phyloP scores from a whole-genome alignment of 2,888 invertebrate species.

The Microctonus hyperodae region DNA sequence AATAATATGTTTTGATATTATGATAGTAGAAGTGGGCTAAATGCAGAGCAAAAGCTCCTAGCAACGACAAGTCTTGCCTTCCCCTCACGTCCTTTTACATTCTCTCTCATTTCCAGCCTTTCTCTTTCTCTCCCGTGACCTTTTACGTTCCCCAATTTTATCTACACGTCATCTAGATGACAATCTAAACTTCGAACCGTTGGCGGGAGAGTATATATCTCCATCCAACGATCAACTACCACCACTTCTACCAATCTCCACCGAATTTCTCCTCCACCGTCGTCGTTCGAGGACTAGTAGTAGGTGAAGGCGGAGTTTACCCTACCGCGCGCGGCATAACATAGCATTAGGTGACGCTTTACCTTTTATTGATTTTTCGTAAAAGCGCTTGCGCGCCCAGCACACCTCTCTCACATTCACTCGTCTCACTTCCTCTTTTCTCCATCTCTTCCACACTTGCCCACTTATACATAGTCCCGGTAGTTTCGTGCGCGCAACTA shows the following conservation, averaged over 20 bases:
- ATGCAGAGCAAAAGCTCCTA: background rate
- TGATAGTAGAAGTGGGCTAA: background rate
- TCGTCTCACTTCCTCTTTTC: constrained; percentile 24
- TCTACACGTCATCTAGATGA: constrained; percentile 57
- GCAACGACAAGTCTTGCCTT: background rate
- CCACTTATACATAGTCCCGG: no score
- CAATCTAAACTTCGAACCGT: constrained; percentile 49
- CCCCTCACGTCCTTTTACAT: background rate
- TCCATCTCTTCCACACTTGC: constrained; percentile 11
- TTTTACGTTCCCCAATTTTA: constrained; percentile 13
- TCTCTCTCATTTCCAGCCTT: background rate
- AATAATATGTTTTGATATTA: background rate
- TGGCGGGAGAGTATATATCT: constrained; percentile 48
- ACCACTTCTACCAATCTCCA: background rate
- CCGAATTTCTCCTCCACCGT: constrained; percentile 43
- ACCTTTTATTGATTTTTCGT: constrained; percentile 64
- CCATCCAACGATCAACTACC: constrained; percentile 53
- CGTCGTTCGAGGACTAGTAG: constrained; percentile 46
- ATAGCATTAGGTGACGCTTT: constrained; percentile 62
- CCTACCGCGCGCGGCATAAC: constrained; percentile 49
- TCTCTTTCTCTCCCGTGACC: background rate
- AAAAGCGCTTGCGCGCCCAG: constrained; percentile 63
- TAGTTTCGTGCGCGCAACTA: no score
- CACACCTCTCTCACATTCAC: constrained; percentile 59
- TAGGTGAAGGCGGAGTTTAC: constrained; percentile 63